These are phyloP conservation scores for Metopia argyrocephala DNA, from an alignment of 2,888 invertebrate genomes.

Conservation along the genomic window DNA sequence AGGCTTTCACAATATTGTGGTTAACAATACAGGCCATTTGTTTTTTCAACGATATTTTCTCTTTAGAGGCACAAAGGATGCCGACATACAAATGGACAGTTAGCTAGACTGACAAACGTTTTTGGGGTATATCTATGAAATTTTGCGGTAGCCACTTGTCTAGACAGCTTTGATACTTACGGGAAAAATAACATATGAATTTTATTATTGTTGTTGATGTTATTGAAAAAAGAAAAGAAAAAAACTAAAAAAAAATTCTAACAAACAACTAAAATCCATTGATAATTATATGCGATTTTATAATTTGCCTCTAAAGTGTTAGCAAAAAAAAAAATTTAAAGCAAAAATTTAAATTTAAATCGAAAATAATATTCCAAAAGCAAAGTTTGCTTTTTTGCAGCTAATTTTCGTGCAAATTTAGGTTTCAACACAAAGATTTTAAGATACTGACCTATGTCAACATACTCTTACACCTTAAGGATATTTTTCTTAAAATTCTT, in stretches of 20 bases:
- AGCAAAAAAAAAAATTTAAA: not conserved
- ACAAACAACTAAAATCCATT: slow-evolving; percentile 31
- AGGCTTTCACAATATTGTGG: slow-evolving; percentile 62
- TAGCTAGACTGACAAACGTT: slow-evolving; percentile 9
- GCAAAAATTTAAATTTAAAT: not conserved
- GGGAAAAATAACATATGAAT: slow-evolving; percentile 60
- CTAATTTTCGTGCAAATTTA: too few relatives aligned
- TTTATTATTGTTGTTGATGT: not conserved
- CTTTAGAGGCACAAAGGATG: slow-evolving; percentile 10
- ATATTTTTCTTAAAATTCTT: not conserved
- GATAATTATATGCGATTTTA: slow-evolving; percentile 27
- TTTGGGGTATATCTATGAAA: slow-evolving; percentile 46
- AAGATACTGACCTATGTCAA: too few relatives aligned
- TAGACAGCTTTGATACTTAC: slow-evolving; percentile 60
- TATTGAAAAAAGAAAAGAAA: not conserved
- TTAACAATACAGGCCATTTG: slow-evolving; percentile 30
- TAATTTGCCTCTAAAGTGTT: not conserved
- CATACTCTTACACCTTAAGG: too few relatives aligned
- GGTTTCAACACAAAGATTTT: not conserved
- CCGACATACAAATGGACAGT: slow-evolving; percentile 20
- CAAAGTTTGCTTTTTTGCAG: too few relatives aligned
- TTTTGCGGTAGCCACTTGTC: slow-evolving; percentile 59
- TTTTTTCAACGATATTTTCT: slow-evolving; percentile 9
- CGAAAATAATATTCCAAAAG: not conserved
- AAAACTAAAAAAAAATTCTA: not conserved